Conservation (phyloP, 64 coral and sea anemone genomes). For the Cladopsammia gracilis region DNA sequence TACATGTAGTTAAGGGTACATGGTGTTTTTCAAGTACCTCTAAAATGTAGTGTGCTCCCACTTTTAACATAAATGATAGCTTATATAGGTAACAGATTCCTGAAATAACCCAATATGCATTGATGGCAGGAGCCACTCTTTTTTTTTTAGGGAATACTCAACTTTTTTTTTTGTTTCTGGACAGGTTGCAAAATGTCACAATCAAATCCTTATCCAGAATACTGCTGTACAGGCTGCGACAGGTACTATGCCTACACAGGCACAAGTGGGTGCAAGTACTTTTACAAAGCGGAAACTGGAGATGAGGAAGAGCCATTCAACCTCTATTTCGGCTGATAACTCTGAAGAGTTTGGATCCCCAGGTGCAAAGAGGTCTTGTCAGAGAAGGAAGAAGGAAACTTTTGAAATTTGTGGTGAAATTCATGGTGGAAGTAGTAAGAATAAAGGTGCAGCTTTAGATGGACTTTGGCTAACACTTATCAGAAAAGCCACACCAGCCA, state of each 20-base stretch:
- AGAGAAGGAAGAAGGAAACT: neutral
- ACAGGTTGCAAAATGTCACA: no score
- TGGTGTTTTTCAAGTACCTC: no score
- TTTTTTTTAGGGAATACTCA: no score
- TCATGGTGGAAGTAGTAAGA: neutral
- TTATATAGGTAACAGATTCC: no score
- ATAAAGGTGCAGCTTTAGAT: neutral
- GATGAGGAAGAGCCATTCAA: neutral
- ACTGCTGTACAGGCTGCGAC: neutral
- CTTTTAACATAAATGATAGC: no score
- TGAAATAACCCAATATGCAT: no score
- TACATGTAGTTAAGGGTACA: no score
- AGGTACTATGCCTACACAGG: no score
- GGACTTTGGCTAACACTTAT: slow-evolving; percentile 59
- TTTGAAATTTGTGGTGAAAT: neutral
- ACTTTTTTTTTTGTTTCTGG: no score
- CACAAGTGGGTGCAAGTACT: neutral
- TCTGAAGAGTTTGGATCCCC: neutral
- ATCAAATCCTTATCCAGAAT: no score
- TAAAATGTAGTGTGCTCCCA: no score
- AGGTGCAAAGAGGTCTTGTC: neutral
- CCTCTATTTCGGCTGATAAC: neutral
- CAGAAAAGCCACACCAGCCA: slow-evolving; percentile 36
- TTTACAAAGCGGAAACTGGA: neutral
- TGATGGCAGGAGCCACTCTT: no score